Percentiles rank a stretch among this genome's conserved stretches.
These are phyloP conservation scores for Mesopsocus fuscifrons DNA, from an alignment of 2,888 invertebrate genomes.

Conservation along the genomic window DNA sequence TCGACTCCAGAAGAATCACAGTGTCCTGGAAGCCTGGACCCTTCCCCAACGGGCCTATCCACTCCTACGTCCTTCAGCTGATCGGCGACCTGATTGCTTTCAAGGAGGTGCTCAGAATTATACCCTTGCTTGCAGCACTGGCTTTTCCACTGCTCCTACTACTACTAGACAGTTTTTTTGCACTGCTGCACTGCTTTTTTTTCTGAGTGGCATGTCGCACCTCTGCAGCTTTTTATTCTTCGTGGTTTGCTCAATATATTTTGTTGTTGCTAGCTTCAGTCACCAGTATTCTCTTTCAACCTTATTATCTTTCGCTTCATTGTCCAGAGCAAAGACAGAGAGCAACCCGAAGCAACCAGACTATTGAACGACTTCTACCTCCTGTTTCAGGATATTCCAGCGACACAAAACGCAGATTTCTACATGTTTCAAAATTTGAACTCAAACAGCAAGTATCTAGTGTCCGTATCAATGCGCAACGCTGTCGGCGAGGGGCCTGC, in stretches of 20 bases:
- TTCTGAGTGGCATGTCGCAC: slow-evolving; percentile 16
- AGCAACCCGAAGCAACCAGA: too few species aligned
- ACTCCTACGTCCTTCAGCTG: slow-evolving; percentile 58
- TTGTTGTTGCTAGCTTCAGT: slow-evolving; percentile 2
- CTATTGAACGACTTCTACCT: too few species aligned
- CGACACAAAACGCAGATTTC: slow-evolving; percentile 43
- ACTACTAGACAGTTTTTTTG: too few species aligned
- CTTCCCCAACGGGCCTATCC: slow-evolving; percentile 72
- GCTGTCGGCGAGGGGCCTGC: slow-evolving; percentile 60
- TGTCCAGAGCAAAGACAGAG: slow-evolving; percentile 2
- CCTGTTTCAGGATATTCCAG: slow-evolving; percentile 46
- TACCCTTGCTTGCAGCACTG: slow-evolving; percentile 10
- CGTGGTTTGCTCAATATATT: slow-evolving; percentile 4
- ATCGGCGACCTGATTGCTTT: slow-evolving; percentile 38
- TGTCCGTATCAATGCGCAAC: slow-evolving; percentile 65
- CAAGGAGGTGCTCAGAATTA: slow-evolving; percentile 31
- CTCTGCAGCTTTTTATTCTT: slow-evolving; percentile 8
- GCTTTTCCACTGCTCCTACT: not conserved
- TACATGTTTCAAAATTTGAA: slow-evolving; percentile 60
- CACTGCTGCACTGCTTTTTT: slow-evolving; percentile 24
- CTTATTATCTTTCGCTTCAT: slow-evolving; percentile 9
- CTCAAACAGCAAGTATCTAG: slow-evolving; percentile 50
- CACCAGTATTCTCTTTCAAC: slow-evolving; percentile 1
- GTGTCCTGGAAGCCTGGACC: slow-evolving; percentile 77
- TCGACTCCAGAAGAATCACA: slow-evolving; percentile 66